Base-by-base conservation (phyloP, 2,113 vertebrate species). In the Embiotoca jacksoni region DNA sequence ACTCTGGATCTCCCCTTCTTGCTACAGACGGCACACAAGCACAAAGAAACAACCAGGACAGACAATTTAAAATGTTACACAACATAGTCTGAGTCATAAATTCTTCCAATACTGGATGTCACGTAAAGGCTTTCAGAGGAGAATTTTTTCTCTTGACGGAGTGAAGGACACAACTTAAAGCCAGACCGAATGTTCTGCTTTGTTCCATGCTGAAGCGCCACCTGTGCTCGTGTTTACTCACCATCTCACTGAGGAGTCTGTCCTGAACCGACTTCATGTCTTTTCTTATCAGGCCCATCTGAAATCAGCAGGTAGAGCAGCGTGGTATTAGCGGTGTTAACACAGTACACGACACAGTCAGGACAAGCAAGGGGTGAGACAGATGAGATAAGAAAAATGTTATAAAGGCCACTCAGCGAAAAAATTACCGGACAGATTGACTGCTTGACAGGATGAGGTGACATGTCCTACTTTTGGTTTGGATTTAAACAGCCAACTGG, bases 231-330 rank as follows among this genome's bases (percentile, higher is more conserved):
- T 4, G n/a, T 67, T 37, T 2, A 88, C 93, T 93, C 75, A 94
- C 95, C 94, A 94, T 95, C 81, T 95, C 91, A 47, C 63, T 85
- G 65, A 95, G 90, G 59, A 96, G 90, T 54, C 83, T 85, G 55
- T 95, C 93, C 87, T 96, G 94, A 63, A 92, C 74, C 37, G 91
- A 91, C 87, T 92, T 95, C 90, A 96, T 92, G 82, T 94, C 93
- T 72, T 93, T 92, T 73, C 75, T 94, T 74, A 95, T 91, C 72
- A 92, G 70, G 66, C 82, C 85, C 92, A 96, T 94, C 95, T 96
- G 90, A 60, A 79, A 90, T 79, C 57, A 89, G 60, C 70, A 83
- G 65, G 33, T n/a, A 78, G 11, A 80, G 54, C 35, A 72, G 73
- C 39, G 30, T 53, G 32, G 33, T 39, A 78, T 83, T 3, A 81